Conservation (phyloP, 2,888 invertebrate species). For the Bedellia somnulentella region DNA sequence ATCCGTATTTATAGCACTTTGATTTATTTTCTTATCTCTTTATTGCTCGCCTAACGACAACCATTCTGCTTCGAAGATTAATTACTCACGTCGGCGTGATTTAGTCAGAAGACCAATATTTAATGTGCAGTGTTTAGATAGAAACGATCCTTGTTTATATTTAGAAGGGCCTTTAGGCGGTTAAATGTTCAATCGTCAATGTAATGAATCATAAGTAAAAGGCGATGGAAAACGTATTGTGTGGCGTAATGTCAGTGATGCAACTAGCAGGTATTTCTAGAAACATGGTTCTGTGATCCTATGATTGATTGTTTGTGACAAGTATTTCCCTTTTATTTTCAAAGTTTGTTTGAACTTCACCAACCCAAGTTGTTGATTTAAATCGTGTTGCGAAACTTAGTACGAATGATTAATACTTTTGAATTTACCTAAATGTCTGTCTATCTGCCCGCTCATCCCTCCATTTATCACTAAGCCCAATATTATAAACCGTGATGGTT, state of each 20-base stretch:
- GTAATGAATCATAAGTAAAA: constrained; percentile 23
- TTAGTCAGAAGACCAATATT: constrained; percentile 58
- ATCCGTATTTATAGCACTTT: constrained; percentile 51
- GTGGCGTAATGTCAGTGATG: constrained; percentile 17
- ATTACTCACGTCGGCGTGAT: constrained; percentile 55
- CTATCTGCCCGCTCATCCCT: too few species aligned
- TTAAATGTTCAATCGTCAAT: constrained; percentile 34
- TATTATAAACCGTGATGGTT: too few species aligned
- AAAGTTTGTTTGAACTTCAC: too few species aligned
- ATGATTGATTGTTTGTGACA: too few species aligned
- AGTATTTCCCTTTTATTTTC: too few species aligned
- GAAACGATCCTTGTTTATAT: constrained; percentile 44
- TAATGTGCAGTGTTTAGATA: constrained; percentile 52
- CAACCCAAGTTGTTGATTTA: too few species aligned
- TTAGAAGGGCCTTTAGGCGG: constrained; percentile 36
- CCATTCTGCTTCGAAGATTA: constrained; percentile 54
- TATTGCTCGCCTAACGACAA: constrained; percentile 56
- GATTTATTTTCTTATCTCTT: constrained; percentile 61
- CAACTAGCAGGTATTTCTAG: constrained; percentile 18
- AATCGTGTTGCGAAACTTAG: too few species aligned
- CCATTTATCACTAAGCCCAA: too few species aligned
- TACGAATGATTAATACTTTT: too few species aligned
- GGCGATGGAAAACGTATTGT: constrained; percentile 1
- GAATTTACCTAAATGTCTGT: too few species aligned
- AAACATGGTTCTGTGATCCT: too few species aligned